phyloP scores from a whole-genome alignment of 2,113 vertebrate species.

The Lampris incognitus region DNA sequence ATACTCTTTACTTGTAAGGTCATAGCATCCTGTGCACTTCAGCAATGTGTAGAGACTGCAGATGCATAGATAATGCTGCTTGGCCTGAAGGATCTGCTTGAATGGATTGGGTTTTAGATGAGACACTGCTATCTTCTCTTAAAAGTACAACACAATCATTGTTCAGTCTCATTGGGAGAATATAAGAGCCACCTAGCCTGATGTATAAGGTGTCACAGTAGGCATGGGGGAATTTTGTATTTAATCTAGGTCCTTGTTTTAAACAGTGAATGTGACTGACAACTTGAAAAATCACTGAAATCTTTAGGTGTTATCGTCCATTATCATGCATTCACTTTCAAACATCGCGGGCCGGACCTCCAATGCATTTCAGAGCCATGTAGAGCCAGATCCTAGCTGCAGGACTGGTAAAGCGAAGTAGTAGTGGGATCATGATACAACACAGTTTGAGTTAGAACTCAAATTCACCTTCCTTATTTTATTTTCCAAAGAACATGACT shows the following conservation, averaged over 20 bases:
- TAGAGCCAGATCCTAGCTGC: conserved; percentile 6
- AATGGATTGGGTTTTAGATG: neutral
- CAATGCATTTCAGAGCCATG: conserved; percentile 41
- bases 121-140: neutral
- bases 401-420: conserved; percentile 23
- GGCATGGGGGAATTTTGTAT: neutral
- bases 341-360: conserved; percentile 54
- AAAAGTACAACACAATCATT: neutral
- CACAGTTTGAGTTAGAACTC: conserved; percentile 53
- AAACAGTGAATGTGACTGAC: neutral
- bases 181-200: neutral
- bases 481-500: conserved; percentile 42
- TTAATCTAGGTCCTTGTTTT: neutral
- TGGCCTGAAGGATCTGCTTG: neutral
- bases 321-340: conserved; percentile 60
- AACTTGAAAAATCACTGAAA: neutral
- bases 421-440: conserved; percentile 22
- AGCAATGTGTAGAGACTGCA: neutral
- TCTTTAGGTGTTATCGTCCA: conserved; percentile 28
- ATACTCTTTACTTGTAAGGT: neutral
- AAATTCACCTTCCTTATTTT: conserved; percentile 52
- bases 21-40: neutral
- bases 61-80: neutral
- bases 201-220: neutral
- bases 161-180: neutral